Base-by-base conservation (phyloP, 1,140 invertebrate genomes). In the Micrasema minimum region DNA sequence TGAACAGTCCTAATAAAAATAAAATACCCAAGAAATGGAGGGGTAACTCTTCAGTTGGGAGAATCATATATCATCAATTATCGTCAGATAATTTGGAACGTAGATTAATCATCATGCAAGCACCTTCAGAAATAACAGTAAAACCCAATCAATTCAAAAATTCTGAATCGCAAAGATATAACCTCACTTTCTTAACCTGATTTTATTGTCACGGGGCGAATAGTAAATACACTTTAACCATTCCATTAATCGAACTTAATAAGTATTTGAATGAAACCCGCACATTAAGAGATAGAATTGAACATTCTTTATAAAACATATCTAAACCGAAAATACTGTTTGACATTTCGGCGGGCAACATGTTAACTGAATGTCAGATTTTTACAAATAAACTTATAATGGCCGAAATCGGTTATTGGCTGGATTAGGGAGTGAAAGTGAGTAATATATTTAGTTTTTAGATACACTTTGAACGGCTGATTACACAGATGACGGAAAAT, bases 41-140 rank as follows among this genome's bases (percentile, higher is more conserved):
- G 26, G 26, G 26, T 31, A 31, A 31, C 26, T 31, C 26, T 4
- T 75, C 73, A 75, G 73, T 75, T 75, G 73, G 73, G 73, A 75
- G 73, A 75, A 72, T 71, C 73, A 68, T 66, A 71, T 31, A 43
- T 65, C 73, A 69, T 75, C 73, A 75, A 69, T 31, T 10, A 2
- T 45, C 2, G 11, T 75, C 73, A 75, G 73, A 50, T 16, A 35
- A 12, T 41, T 38, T 50, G 73, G 69, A 75, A 75, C 73, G 66
- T 20, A 43, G 69, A 67, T 46, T 43, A 67, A 71, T 75, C 73
- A 75, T 75, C 73, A 75, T 75, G 65, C 69, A 65, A 16, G 26
- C 7, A 31, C 26, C 26, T n/a, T 4, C 26, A 31, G 26, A 31
- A 31, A n/a, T n/a, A n/a, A n/a, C 26, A 4, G 3, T 2, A 31